phyloP scores from a whole-genome alignment of 2,113 vertebrate species.

The Pomatostomus ruficeps region DNA sequence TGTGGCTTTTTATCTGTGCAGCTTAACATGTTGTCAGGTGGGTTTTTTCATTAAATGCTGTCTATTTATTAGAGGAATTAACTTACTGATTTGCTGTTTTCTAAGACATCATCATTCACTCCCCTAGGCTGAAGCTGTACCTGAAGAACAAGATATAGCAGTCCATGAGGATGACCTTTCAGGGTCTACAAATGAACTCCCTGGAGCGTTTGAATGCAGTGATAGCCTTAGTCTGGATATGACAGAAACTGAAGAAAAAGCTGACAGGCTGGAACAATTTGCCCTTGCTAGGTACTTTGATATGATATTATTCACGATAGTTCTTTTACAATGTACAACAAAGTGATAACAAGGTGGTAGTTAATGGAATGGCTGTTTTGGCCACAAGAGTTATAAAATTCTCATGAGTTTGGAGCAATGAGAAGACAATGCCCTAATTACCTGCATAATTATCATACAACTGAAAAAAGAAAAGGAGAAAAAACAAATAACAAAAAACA shows the following conservation, averaged over 20 bases:
- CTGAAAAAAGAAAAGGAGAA: background rate
- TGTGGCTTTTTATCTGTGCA: background rate
- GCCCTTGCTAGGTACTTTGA: conserved; percentile 80
- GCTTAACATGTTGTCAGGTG: background rate
- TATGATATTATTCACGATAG: background rate
- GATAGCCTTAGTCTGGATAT: conserved; percentile 81
- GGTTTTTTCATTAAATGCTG: background rate
- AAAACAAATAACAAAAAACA: too few relatives aligned
- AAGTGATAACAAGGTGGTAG: background rate
- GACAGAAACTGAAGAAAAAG: conserved; percentile 77
- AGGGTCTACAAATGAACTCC: conserved; percentile 81
- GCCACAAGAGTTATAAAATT: background rate
- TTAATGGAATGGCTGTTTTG: background rate
- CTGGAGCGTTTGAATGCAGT: conserved; percentile 77
- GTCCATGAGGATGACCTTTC: conserved; percentile 82
- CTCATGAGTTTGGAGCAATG: background rate
- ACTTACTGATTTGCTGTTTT: background rate
- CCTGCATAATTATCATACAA: background rate
- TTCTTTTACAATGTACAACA: background rate
- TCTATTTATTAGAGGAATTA: background rate
- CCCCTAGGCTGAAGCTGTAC: conserved; percentile 69
- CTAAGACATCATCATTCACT: conserved; percentile 16
- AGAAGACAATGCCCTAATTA: background rate
- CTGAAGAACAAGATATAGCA: conserved; percentile 77
- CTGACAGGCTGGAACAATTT: conserved; percentile 75